phyloP scores from a whole-genome alignment of 2,888 invertebrate genomes.

The Chaitophorus viminalis region DNA sequence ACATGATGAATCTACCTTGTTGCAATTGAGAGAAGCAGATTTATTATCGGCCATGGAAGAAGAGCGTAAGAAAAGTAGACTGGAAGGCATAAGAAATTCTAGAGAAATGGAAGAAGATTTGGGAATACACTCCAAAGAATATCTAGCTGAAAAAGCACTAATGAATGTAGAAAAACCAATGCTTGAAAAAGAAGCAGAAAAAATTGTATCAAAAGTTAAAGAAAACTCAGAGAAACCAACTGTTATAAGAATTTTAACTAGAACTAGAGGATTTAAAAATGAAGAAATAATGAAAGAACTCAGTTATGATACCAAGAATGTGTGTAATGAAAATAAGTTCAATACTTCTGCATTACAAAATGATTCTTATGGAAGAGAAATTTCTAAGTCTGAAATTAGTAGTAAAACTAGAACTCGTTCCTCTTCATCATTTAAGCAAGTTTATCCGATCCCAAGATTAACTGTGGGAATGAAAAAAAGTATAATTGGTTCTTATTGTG shows the following conservation, averaged over 20 bases:
- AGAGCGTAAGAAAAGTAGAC: neutral
- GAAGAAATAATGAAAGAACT: conserved; percentile 13
- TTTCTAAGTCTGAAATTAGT: neutral
- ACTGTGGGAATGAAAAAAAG: neutral
- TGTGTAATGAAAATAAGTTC: neutral
- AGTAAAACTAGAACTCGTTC: conserved; percentile 45
- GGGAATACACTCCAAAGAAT: too few relatives aligned
- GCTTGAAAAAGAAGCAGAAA: neutral
- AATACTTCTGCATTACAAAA: neutral
- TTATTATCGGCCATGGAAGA: neutral
- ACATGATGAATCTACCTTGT: neutral
- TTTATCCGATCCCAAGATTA: neutral
- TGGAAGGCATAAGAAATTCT: neutral
- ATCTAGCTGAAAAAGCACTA: too few relatives aligned
- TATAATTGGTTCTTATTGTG: neutral
- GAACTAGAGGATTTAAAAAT: conserved; percentile 2
- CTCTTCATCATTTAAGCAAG: neutral
- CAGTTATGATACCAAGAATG: neutral
- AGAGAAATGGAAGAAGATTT: neutral
- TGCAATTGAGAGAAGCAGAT: neutral
- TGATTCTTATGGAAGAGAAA: neutral
- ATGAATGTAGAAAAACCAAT: too few relatives aligned
- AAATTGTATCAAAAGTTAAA: neutral
- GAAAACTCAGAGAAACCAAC: neutral
- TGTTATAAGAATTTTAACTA: neutral